Evolutionary conservation across 2,888 invertebrate species (phyloP).

Genomic region (Thysanoteuthis rhombus): DNA sequence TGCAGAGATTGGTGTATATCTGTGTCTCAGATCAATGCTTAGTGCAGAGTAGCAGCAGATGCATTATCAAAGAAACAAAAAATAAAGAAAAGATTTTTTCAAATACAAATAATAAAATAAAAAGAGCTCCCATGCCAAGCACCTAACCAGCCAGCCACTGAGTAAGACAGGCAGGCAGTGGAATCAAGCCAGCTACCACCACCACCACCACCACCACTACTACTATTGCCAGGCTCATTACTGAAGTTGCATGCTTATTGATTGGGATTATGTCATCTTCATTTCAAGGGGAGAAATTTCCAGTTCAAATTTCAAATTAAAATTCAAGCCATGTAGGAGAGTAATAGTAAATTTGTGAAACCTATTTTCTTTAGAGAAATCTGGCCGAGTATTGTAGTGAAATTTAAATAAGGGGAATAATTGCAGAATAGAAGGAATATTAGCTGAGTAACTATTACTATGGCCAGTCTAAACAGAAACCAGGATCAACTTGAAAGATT

Average conservation of each 20-base stretch:
- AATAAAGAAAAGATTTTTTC: not conserved
- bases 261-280: constrained; percentile 31
- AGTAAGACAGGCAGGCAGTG: not conserved
- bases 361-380: constrained; percentile 15
- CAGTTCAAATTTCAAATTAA: constrained; percentile 31
- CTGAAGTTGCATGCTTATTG: constrained; percentile 16
- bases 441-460: not conserved
- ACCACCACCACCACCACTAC: not conserved
- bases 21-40: constrained; percentile 31
- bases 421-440: not conserved
- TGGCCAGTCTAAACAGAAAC: not conserved
- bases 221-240: not conserved
- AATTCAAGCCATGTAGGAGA: constrained; percentile 25
- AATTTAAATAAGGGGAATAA: not conserved
- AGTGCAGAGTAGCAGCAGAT: constrained; percentile 29
- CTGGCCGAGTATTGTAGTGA: not conserved
- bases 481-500: not conserved
- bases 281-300: constrained; percentile 29
- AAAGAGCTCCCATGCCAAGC: not conserved
- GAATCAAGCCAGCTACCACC: constrained; percentile 12
- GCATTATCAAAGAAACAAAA: constrained; percentile 15
- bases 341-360: constrained; percentile 14
- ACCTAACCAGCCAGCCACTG: not conserved
- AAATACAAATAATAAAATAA: not conserved
- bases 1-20: constrained; percentile 31